Conservation (phyloP, 2,797 vertebrate species). For the Sebastes hopkinsi region DNA sequence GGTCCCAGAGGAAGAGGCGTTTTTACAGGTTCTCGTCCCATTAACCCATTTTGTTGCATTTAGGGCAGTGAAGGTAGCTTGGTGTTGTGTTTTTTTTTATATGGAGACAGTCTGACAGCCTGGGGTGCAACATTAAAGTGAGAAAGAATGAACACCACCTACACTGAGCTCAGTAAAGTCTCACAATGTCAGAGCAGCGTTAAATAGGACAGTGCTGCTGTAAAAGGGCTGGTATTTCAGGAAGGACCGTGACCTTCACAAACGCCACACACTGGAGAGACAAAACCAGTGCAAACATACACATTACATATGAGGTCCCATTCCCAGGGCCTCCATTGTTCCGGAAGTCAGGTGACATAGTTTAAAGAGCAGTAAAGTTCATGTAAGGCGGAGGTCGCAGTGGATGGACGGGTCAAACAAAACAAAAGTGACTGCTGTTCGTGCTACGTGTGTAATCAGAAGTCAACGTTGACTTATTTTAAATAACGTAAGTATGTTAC, state of each 20-base stretch:
- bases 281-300: constrained; percentile 13
- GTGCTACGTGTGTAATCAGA: too few species aligned
- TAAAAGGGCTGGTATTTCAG: constrained; percentile 17
- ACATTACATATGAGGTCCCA: not conserved
- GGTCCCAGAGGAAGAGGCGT: not conserved
- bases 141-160: constrained; percentile 14
- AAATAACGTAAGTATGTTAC: not conserved
- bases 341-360: not conserved
- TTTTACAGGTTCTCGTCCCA: constrained; percentile 1
- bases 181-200: not conserved
- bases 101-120: constrained; percentile 25
- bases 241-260: constrained; percentile 11
- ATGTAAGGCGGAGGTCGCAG: too few species aligned
- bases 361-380: too few species aligned
- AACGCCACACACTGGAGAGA: not conserved
- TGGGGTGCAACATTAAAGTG: constrained; percentile 19
- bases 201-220: not conserved
- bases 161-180: constrained; percentile 7
- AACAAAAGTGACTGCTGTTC: too few species aligned
- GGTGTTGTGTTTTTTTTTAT: not conserved
- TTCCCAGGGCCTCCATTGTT: too few species aligned
- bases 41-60: not conserved
- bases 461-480: not conserved
- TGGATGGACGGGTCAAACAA: too few species aligned
- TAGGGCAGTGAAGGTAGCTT: not conserved